Evolutionary conservation across 2,888 invertebrate genomes (phyloP).

Genomic region (Zygothrica quintamaculata): DNA sequence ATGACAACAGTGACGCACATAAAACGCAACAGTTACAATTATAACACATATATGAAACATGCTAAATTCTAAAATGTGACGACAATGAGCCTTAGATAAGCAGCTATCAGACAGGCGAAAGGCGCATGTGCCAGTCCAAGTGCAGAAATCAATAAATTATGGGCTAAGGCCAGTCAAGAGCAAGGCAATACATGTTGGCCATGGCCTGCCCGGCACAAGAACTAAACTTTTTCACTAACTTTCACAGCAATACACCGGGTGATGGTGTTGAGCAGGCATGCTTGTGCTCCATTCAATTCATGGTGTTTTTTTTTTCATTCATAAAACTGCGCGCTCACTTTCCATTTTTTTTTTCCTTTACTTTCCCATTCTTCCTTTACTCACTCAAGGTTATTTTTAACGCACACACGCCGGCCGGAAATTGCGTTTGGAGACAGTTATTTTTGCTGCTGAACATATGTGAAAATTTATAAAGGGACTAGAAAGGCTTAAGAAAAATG

Average conservation of each 20-base stretch:
- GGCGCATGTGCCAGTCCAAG: constrained; percentile 69
- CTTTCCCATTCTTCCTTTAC: constrained; percentile 1
- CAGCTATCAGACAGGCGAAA: constrained; percentile 43
- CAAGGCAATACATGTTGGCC: constrained; percentile 73
- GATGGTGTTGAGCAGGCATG: neutral
- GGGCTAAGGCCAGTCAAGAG: constrained; percentile 82
- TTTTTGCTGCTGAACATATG: constrained; percentile 11
- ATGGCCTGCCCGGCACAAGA: constrained; percentile 14
- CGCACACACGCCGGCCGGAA: constrained; percentile 67
- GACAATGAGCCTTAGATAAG: constrained; percentile 52
- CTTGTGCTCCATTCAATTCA: constrained; percentile 37
- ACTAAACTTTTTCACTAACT: constrained; percentile 43
- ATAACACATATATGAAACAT: neutral
- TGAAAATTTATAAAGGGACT: constrained; percentile 6
- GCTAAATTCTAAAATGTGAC: constrained; percentile 35
- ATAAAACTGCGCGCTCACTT: constrained; percentile 63
- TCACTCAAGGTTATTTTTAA: constrained; percentile 77
- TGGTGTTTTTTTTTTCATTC: constrained; percentile 67
- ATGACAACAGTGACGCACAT: constrained; percentile 50
- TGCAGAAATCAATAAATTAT: constrained; percentile 79
- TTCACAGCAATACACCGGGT: neutral
- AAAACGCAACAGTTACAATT: constrained; percentile 45
- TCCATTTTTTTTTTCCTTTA: constrained; percentile 44
- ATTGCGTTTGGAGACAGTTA: constrained; percentile 33
- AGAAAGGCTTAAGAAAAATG: neutral